Evolutionary conservation across 2,113 vertebrate species (phyloP), one percentile per base, ranked within the genome.

Genomic region (Ceratotherium simum): DNA sequence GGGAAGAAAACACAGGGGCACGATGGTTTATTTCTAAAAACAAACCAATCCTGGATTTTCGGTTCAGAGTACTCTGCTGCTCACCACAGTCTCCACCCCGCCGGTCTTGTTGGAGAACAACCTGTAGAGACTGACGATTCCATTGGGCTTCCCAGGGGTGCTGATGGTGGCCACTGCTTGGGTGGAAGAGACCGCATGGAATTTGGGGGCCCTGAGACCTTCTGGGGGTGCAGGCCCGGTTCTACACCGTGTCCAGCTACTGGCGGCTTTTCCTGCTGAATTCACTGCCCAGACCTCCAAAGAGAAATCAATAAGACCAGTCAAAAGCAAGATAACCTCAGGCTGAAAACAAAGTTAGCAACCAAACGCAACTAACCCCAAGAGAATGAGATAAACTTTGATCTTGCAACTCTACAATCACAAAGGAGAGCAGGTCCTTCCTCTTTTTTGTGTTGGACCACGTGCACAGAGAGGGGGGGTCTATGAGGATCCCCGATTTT

Each of bases 171-270:
- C 99, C 67, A 99, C 98, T 0, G 99, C 99, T 54, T 99, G 99
- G 0, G 99, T 99, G 39, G 99, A 99, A 0, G 99, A 98, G 78
- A 99, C 98, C 0, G 11, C 98, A 27, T 98, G 98, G 81, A 99
- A 99, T 23, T 95, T 70, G 42, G 99, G 99, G 1, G 98, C 97
- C 65, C 70, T 85, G 76, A 99, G 95, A 13, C 99, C 99, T 97
- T 99, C 99, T 0, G 99, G 99, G 25, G 99, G 99, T 0, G 99
- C 99, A 3, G 99, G 99, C 5, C 99, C 99, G 0, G 99, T 99
- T 96, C 51, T 98, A 82, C 99, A 99, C 90, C 29, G 85, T 16
- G 98, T 98, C 99, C 99, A 99, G 8, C 93, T 76, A 60, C 99
- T 99, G 0, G 98, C 93, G 0, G 98, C 97, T 90, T 96, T 99